Conservation (phyloP, 2,113 vertebrate genomes). For the Catagonus wagneri region DNA sequence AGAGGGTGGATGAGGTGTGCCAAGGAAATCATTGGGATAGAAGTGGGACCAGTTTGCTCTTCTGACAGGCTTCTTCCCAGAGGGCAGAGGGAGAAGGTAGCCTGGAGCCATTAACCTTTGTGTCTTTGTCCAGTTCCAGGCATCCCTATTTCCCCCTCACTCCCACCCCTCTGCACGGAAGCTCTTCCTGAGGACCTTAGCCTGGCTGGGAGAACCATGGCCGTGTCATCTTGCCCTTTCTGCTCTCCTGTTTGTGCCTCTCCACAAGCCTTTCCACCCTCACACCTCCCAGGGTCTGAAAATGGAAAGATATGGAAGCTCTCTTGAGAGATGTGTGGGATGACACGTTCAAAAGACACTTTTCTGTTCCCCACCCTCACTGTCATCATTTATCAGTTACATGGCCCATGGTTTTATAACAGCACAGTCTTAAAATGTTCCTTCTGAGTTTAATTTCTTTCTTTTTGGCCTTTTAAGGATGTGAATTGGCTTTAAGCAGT, state of each 20-base stretch:
- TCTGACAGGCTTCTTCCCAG: not conserved
- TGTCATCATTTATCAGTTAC: constrained; percentile 40
- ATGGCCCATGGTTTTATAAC: constrained; percentile 38
- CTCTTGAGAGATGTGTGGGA: constrained; percentile 16
- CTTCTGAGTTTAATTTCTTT: constrained; percentile 71
- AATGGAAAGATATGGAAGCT: not conserved
- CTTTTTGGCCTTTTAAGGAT: constrained; percentile 78
- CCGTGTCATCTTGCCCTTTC: not conserved
- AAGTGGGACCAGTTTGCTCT: not conserved
- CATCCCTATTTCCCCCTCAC: not conserved
- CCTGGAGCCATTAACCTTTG: not conserved
- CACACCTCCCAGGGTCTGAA: not conserved
- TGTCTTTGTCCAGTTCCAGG: not conserved
- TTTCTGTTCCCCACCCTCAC: not conserved
- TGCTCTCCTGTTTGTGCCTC: not conserved
- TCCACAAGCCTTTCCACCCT: not conserved
- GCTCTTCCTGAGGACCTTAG: not conserved
- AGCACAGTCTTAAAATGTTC: constrained; percentile 60
- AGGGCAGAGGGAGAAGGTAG: not conserved
- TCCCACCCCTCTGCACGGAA: not conserved
- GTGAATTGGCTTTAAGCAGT: constrained; percentile 54
- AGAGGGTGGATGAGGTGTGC: not conserved
- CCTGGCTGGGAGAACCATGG: not conserved
- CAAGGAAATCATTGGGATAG: not conserved
- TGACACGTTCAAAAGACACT: not conserved